These are phyloP conservation scores for Conus betulinus DNA, from an alignment of 1,140 invertebrate genomes.

Conservation along the genomic window DNA sequence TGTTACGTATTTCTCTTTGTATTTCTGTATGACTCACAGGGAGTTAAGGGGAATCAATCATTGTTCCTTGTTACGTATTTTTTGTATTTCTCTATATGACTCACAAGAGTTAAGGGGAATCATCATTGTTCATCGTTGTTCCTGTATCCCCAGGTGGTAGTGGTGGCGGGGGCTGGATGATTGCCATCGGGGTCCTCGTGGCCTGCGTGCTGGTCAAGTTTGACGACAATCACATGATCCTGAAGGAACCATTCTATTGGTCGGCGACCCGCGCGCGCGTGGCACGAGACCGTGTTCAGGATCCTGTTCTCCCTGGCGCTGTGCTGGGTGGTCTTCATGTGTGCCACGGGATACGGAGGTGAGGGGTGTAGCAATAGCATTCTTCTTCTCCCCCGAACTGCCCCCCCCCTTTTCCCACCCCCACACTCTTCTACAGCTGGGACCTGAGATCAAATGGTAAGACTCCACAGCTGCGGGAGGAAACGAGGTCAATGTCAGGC, in stretches of 20 bases:
- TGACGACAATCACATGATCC: conserved; percentile 40
- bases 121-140: too few species aligned
- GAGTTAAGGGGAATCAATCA: too few species aligned
- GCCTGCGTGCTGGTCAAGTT: conserved; percentile 52
- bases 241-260: conserved; percentile 29
- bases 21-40: too few species aligned
- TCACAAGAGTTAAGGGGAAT: too few species aligned
- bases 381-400: too few species aligned
- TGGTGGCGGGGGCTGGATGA: background rate
- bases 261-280: background rate
- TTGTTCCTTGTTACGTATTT: too few species aligned
- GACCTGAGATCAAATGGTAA: too few species aligned
- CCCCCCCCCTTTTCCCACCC: background rate
- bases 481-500: too few species aligned
- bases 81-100: too few species aligned
- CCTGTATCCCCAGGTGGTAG: background rate
- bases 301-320: conserved; percentile 34
- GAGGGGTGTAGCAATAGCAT: background rate
- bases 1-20: too few species aligned
- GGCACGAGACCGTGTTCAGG: conserved; percentile 21
- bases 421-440: too few species aligned
- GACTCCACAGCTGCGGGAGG: too few species aligned
- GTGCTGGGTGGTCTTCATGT: conserved; percentile 52
- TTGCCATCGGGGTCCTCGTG: background rate
- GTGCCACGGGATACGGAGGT: conserved; percentile 58